A percentile compares a stretch with the other conserved stretches of the same genome.
These are phyloP conservation scores for Neoitamus cyanurus DNA, from an alignment of 2,888 invertebrate species.

Conservation along the genomic window DNA sequence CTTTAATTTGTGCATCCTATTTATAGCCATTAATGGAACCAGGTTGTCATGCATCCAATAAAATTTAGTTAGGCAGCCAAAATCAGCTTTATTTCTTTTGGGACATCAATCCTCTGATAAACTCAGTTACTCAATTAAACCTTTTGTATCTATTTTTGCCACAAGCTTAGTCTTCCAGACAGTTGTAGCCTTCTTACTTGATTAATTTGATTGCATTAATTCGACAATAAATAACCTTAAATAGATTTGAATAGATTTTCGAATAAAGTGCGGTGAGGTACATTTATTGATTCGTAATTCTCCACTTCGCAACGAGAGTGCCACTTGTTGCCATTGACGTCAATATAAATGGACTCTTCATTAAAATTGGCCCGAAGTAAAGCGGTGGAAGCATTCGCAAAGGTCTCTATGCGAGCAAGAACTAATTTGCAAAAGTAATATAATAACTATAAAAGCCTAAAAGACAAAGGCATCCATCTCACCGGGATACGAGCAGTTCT, in stretches of 20 bases:
- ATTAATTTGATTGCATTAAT: not conserved
- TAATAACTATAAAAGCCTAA: not conserved
- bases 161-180: not conserved
- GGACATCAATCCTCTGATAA: not conserved
- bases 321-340: not conserved
- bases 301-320: not conserved
- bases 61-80: not conserved
- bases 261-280: not conserved
- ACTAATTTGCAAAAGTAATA: conserved; percentile 8
- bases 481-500: not conserved
- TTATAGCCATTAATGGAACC: not conserved
- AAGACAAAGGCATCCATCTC: not conserved
- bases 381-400: not conserved
- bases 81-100: not conserved
- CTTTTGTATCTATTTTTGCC: no score
- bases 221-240: not conserved
- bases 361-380: not conserved
- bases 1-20: no score
- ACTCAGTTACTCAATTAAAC: not conserved
- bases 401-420: not conserved
- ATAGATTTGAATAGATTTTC: not conserved
- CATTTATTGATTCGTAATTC: not conserved
- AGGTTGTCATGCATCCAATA: not conserved
- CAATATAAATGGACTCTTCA: not conserved
- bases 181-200: not conserved